Conservation (phyloP, 2,888 invertebrate genomes). For the Caenorhabditis sinica region DNA sequence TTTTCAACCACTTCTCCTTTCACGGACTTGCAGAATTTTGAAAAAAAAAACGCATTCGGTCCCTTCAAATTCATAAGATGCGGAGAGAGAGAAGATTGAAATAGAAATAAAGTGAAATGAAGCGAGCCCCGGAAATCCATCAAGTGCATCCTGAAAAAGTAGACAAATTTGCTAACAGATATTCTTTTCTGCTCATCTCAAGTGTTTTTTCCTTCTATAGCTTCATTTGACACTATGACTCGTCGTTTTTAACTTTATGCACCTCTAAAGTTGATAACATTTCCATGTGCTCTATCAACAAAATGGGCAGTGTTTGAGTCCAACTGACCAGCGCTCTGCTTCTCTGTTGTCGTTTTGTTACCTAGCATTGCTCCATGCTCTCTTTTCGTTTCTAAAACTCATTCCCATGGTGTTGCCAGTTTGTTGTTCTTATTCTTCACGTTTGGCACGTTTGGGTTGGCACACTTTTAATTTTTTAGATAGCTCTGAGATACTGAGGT, state of each 20-base stretch:
- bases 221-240: constrained; percentile 3
- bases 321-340: neutral
- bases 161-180: constrained; percentile 30
- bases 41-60: neutral
- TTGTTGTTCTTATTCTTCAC: constrained; percentile 1
- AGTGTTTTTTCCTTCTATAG: neutral
- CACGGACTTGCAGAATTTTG: no score
- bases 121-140: constrained; percentile 26
- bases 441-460: neutral
- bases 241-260: constrained; percentile 2
- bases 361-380: constrained; percentile 25
- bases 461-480: no score
- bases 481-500: no score
- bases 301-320: constrained; percentile 1
- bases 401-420: neutral
- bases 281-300: constrained; percentile 6
- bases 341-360: constrained; percentile 29
- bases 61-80: neutral
- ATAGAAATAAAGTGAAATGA: neutral
- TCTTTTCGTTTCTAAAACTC: constrained; percentile 12
- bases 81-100: neutral
- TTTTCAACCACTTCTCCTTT: neutral
- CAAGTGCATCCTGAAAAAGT: constrained; percentile 27
- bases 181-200: neutral
- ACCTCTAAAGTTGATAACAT: constrained; percentile 11